A percentile compares a stretch with the other conserved stretches of the same genome.
Conservation (phyloP, 2,113 vertebrate genomes). For the Litocranius walleri region DNA sequence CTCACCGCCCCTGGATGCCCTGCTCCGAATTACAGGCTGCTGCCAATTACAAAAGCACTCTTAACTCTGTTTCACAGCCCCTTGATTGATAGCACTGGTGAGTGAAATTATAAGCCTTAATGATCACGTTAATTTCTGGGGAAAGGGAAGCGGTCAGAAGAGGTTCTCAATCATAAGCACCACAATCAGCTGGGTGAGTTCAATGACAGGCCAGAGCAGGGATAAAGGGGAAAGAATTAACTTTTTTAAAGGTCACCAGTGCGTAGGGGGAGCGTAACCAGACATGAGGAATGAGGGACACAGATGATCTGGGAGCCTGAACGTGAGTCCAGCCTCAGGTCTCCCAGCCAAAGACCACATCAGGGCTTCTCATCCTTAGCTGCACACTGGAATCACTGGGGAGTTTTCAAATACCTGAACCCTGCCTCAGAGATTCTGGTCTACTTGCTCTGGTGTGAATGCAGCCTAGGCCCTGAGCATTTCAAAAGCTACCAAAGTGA, state of each 20-base stretch:
- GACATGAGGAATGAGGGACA: background rate
- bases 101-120: conserved; percentile 78
- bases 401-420: background rate
- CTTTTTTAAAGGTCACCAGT: conserved; percentile 68
- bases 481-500: background rate
- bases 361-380: background rate
- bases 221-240: conserved; percentile 61
- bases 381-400: background rate
- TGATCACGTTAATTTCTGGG: conserved; percentile 76
- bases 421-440: background rate
- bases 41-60: conserved; percentile 74
- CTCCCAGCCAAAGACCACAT: background rate
- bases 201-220: conserved; percentile 59
- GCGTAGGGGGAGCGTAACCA: background rate
- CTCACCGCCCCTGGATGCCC: conserved; percentile 20
- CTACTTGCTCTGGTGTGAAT: background rate
- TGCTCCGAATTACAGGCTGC: conserved; percentile 59
- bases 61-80: conserved; percentile 69
- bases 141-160: conserved; percentile 74
- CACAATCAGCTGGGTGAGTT: conserved; percentile 71
- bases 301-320: background rate
- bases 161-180: conserved; percentile 71
- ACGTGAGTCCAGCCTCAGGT: background rate
- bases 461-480: no score
- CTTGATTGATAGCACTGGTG: conserved; percentile 77